Evolutionary conservation across 2,888 invertebrate genomes (phyloP), one percentile per base, ranked within the genome.

Genomic region (Philereme vetulata): DNA sequence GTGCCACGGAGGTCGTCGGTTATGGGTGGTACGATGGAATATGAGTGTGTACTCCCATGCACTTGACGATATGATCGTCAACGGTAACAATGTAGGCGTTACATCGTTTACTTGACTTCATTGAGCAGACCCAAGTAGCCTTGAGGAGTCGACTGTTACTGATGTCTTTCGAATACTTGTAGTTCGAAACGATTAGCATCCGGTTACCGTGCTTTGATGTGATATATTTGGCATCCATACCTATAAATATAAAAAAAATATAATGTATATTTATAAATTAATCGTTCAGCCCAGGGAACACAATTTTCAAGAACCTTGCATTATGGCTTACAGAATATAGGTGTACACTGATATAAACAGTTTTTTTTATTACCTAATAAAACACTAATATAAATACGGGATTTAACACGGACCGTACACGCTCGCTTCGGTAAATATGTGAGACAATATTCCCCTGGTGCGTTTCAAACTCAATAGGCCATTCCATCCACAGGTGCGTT

Each of bases 131-230:
- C 60, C 54, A 60, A 0, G 8, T 6, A 38, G 6, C 8, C 7
- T 38, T 1, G 0, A 2, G 1, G 3, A 1, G 8, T 8, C 36
- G 21, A 9, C 49, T 56, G 36, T 50, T 44, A 33, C 33, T 33
- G 0, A 9, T 32, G 10, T 54, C 43, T 44, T 47, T 54, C 4
- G 38, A 5, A 48, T 55, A 62, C 36, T 33, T 55, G 54, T 58
- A 62, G 54, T 62, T 51, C 6, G 46, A 47, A 0, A 58, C 11
- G 5, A 62, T 44, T 5, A 62, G 54, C 45, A 62, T 51, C 3
- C 8, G 8, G 38, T 51, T 55, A 2, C 62, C 62, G 5, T 7
- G 10, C 35, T 43, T 61, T 9, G 56, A 61, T 8, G 45, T 65
- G 34, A 53, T 54, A 10, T 36, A 57, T 4, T 43, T 21, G 5